A percentile compares a stretch with the other conserved stretches of the same genome.
These are phyloP conservation scores for Anarhynchus alexandrinus DNA, from an alignment of 2,113 vertebrate genomes.

Conservation along the genomic window DNA sequence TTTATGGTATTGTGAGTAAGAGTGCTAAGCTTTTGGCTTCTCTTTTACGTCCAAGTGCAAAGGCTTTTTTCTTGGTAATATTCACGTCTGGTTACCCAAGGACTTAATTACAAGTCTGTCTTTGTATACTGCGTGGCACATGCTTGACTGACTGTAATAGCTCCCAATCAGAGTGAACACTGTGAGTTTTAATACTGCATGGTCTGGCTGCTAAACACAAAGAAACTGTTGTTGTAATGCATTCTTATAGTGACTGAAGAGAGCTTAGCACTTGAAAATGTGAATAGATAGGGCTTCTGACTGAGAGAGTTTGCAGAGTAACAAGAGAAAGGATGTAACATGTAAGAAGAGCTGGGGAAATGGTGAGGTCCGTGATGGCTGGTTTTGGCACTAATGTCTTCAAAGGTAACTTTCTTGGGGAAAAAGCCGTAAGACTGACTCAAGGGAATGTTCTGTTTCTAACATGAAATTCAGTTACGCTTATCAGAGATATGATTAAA, in stretches of 20 bases:
- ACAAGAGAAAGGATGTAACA: fast-evolving
- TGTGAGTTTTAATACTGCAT: background rate
- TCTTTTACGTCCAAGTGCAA: background rate
- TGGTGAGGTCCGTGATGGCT: background rate
- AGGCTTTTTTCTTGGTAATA: background rate
- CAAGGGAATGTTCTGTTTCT: background rate
- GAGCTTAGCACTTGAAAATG: background rate
- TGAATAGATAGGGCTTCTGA: background rate
- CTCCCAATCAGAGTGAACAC: background rate
- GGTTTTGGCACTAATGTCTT: background rate
- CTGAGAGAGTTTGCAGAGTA: background rate
- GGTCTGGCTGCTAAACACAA: background rate
- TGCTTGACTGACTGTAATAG: background rate
- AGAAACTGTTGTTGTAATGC: background rate
- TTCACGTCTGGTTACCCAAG: background rate
- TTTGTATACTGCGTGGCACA: background rate
- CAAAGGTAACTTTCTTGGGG: background rate
- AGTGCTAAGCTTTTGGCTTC: background rate
- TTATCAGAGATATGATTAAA: background rate
- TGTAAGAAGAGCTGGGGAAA: background rate
- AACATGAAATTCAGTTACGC: background rate
- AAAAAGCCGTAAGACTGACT: background rate
- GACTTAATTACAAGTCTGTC: background rate
- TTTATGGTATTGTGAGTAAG: background rate
- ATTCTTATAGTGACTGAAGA: background rate